Percentiles rank a stretch among this genome's conserved stretches.
Conservation (phyloP, 2,888 invertebrate species). For the Barypeithes pellucidus region DNA sequence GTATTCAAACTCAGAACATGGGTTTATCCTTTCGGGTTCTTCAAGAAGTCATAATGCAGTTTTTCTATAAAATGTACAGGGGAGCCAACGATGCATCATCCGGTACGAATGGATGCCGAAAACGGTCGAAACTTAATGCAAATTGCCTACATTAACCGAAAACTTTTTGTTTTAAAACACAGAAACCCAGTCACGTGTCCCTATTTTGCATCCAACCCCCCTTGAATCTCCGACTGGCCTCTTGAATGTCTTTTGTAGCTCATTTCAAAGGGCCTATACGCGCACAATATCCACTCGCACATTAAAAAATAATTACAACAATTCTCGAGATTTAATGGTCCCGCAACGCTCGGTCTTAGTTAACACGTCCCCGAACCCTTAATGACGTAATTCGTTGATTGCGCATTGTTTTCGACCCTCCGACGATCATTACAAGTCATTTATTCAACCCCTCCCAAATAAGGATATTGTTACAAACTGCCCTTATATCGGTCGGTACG, state of each 20-base stretch:
- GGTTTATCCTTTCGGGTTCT: too few species aligned
- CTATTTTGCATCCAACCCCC: constrained; percentile 38
- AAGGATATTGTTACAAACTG: constrained; percentile 70
- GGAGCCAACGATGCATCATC: too few species aligned
- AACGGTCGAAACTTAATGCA: not conserved
- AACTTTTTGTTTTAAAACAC: not conserved
- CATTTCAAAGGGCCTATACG: constrained; percentile 45
- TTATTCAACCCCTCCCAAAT: constrained; percentile 64
- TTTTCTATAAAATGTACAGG: too few species aligned
- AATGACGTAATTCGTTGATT: constrained; percentile 71
- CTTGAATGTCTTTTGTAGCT: constrained; percentile 42
- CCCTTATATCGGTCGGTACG: constrained; percentile 52
- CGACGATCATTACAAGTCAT: constrained; percentile 58
- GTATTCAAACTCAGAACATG: too few species aligned
- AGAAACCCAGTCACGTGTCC: constrained; percentile 28
- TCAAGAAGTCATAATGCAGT: too few species aligned
- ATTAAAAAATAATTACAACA: constrained; percentile 56
- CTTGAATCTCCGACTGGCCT: constrained; percentile 30
- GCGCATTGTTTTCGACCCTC: constrained; percentile 69
- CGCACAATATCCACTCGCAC: constrained; percentile 53
- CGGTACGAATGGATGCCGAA: too few species aligned
- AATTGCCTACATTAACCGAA: not conserved
- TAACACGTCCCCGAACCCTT: constrained; percentile 56
- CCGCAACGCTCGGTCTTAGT: constrained; percentile 48
- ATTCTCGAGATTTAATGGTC: constrained; percentile 47